phyloP scores from a whole-genome alignment of 2,888 invertebrate species.

The Chrysopilus asiliformis region DNA sequence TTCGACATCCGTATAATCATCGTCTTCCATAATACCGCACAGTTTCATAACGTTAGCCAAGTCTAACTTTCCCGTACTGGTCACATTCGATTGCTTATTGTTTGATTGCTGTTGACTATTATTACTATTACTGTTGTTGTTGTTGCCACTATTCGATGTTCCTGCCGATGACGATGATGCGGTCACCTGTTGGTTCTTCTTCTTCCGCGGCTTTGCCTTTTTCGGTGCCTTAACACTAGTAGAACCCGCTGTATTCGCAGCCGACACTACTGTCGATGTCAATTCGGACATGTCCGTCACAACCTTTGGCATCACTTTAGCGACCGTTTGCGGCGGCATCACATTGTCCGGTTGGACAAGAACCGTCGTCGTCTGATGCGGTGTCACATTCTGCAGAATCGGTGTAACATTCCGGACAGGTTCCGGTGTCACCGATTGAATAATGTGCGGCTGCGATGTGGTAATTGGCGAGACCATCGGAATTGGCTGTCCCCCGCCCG shows the following conservation, averaged over 20 bases:
- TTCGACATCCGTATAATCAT: conserved; percentile 39
- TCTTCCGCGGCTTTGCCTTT: conserved; percentile 23
- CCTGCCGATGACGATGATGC: conserved; percentile 2
- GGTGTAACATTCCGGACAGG: conserved; percentile 29
- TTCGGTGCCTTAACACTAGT: conserved; percentile 22
- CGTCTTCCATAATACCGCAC: conserved; percentile 55
- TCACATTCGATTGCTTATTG: conserved; percentile 7
- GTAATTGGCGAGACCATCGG: conserved; percentile 13
- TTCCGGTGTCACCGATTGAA: conserved; percentile 28
- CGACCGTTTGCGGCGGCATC: conserved; percentile 18
- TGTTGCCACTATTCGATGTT: conserved; percentile 2
- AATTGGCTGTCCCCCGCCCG: conserved; percentile 14
- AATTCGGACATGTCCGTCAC: too few relatives aligned
- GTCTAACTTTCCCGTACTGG: conserved; percentile 43
- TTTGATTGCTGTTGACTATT: not conserved
- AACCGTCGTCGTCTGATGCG: conserved; percentile 18
- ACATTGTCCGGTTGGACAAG: conserved; percentile 13
- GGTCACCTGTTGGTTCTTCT: conserved; percentile 7
- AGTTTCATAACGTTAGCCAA: conserved; percentile 61
- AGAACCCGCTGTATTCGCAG: not conserved
- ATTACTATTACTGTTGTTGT: conserved; percentile 4
- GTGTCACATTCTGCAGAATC: conserved; percentile 24
- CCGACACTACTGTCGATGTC: not conserved
- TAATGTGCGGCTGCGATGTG: conserved; percentile 20
- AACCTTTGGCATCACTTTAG: too few relatives aligned